Percentiles rank a stretch among this genome's conserved stretches.
phyloP scores from a whole-genome alignment of 2,797 vertebrate genomes.

The Uromys caudimaculatus region DNA sequence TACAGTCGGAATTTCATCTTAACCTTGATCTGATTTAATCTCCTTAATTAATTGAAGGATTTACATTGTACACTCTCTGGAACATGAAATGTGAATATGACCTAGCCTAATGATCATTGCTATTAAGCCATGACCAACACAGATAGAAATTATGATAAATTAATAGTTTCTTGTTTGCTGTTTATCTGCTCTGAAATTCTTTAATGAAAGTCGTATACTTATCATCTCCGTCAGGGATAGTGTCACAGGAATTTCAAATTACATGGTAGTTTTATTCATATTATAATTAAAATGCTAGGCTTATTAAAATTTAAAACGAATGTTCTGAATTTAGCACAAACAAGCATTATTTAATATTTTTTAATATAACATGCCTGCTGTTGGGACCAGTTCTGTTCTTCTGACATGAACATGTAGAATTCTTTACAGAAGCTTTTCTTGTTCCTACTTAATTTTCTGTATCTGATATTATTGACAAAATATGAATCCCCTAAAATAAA shows the following conservation, averaged over 20 bases:
- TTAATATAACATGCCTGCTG: neutral
- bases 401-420: neutral
- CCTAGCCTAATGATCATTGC: slow-evolving; percentile 48
- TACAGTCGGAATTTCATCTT: slow-evolving; percentile 51
- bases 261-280: neutral
- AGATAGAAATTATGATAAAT: slow-evolving; percentile 57
- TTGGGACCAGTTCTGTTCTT: neutral
- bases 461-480: neutral
- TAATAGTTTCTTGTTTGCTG: slow-evolving; percentile 65
- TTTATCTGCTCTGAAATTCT: neutral
- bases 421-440: neutral
- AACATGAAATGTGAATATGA: slow-evolving; percentile 61
- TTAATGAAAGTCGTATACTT: slow-evolving; percentile 17
- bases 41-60: slow-evolving; percentile 59
- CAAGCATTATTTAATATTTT: neutral
- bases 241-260: slow-evolving; percentile 55
- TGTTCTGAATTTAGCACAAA: slow-evolving; percentile 18
- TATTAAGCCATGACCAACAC: slow-evolving; percentile 47
- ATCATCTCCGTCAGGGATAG: neutral
- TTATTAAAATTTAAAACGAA: slow-evolving; percentile 49
- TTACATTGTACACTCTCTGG: slow-evolving; percentile 32
- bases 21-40: slow-evolving; percentile 58
- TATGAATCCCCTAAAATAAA: neutral
- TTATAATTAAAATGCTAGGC: slow-evolving; percentile 5
- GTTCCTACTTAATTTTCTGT: neutral